A percentile compares a stretch with the other conserved stretches of the same genome.
phyloP scores from a whole-genome alignment of 2,113 vertebrate genomes.

The Jacana jacana region DNA sequence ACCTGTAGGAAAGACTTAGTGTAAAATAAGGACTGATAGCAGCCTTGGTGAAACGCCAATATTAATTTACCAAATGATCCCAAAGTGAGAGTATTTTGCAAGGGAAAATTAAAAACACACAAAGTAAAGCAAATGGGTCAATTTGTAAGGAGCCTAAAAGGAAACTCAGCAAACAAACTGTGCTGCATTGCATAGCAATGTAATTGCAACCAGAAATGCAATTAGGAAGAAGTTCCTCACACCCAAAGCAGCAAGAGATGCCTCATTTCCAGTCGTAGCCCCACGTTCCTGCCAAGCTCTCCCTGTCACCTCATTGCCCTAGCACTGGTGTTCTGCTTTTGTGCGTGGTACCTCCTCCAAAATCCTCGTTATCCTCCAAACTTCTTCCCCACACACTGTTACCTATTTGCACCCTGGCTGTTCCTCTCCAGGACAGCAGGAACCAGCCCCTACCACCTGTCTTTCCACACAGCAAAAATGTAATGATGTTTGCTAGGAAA shows the following conservation, averaged over 20 bases:
- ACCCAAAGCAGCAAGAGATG: background rate
- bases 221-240: constrained; percentile 47
- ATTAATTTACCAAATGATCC: constrained; percentile 76
- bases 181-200: background rate
- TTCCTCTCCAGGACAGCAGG: background rate
- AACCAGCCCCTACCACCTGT: background rate
- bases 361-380: background rate
- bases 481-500: background rate
- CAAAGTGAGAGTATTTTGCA: constrained; percentile 42
- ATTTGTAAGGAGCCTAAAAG: constrained; percentile 72
- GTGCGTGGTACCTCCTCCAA: background rate
- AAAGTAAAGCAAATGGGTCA: constrained; percentile 77
- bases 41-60: constrained; percentile 69
- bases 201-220: constrained; percentile 2
- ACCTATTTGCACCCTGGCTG: background rate
- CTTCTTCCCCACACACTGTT: background rate
- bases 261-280: background rate
- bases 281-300: background rate
- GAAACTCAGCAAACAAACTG: constrained; percentile 65
- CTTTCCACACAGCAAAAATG: background rate
- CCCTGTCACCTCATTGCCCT: background rate
- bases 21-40: constrained; percentile 66
- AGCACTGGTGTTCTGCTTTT: background rate
- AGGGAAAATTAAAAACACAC: constrained; percentile 71
- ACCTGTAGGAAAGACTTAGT: constrained; percentile 65